Base-by-base conservation (phyloP, 2,797 vertebrate genomes). In the Falco peregrinus region DNA sequence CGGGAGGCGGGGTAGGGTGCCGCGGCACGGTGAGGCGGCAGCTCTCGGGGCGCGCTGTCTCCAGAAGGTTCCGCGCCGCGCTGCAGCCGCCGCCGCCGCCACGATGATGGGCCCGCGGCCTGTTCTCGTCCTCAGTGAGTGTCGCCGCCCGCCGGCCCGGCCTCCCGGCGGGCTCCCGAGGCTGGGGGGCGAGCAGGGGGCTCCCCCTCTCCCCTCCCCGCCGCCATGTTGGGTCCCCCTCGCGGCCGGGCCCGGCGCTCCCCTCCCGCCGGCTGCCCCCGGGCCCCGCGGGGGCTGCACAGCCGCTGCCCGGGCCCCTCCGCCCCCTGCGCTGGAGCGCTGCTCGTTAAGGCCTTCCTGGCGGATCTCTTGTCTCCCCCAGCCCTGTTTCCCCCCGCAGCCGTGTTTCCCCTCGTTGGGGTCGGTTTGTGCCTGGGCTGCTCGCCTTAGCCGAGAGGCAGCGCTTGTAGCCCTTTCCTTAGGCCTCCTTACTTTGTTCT, bases 41-140 rank as follows among this genome's bases (percentile, higher is more conserved):
- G 10, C 64, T 18, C 47, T 24, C 4, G 15, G 6, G 4, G 59
- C 37, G 87, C 16, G 41, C 28, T 28, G 16, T 74, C 96, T 98
- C 98, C 97, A 98, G 98, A 99, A 99, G 95, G 79, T 99, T 99
- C 98, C 91, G 86, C 93, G 88, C 83, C 29, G 83, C 11, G 45
- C 14, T 50, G 21, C 12, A 45, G 50, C 61, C 4, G 43, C 37
- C 41, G n/a, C 45, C 24, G 29, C 37, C 41, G n/a, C 45, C 24
- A 26, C 41, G 61, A 95, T 96, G 92, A 91, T 96, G 96, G 78
- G 70, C 31, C 91, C 95, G 17, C 90, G 96, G 45, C 96, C 96
- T 16, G 96, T 96, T 19, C 87, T 96, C 15, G 96, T 96, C 15
- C 96, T 96, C 70, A 96, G 96, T 95, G 82, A 94, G 89, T 96